Evolutionary conservation across 2,113 vertebrate species (phyloP).

Genomic region (Onychostruthus taczanowskii): DNA sequence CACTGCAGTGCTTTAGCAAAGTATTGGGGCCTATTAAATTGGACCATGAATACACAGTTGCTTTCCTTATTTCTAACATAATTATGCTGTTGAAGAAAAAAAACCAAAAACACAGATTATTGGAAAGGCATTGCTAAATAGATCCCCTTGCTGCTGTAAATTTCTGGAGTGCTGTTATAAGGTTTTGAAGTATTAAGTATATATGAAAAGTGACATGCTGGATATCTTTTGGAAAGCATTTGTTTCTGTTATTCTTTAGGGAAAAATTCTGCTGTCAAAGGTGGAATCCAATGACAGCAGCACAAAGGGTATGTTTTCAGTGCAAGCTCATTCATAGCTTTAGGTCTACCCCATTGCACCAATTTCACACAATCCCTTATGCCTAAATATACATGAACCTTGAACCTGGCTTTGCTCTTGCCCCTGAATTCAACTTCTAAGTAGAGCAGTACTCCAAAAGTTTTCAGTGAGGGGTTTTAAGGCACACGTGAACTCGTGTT

Average conservation of each 20-base stretch:
- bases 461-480: not conserved
- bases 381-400: not conserved
- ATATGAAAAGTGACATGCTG: conserved; percentile 36
- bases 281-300: conserved; percentile 6
- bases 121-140: conserved; percentile 57
- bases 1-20: conserved; percentile 71
- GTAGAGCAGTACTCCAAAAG: not conserved
- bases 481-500: not conserved
- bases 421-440: not conserved
- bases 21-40: conserved; percentile 69
- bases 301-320: conserved; percentile 9
- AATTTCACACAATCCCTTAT: not conserved
- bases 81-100: conserved; percentile 33
- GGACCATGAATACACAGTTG: conserved; percentile 58
- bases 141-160: conserved; percentile 53
- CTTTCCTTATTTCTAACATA: conserved; percentile 67
- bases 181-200: conserved; percentile 54
- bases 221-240: conserved; percentile 17
- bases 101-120: conserved; percentile 39
- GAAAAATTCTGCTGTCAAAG: conserved; percentile 40
- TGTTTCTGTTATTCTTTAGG: conserved; percentile 47
- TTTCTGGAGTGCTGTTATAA: conserved; percentile 6
- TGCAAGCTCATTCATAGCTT: not conserved
- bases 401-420: not conserved
- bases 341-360: not conserved